phyloP scores from a whole-genome alignment of 2,888 invertebrate genomes.

The Timema cristinae region DNA sequence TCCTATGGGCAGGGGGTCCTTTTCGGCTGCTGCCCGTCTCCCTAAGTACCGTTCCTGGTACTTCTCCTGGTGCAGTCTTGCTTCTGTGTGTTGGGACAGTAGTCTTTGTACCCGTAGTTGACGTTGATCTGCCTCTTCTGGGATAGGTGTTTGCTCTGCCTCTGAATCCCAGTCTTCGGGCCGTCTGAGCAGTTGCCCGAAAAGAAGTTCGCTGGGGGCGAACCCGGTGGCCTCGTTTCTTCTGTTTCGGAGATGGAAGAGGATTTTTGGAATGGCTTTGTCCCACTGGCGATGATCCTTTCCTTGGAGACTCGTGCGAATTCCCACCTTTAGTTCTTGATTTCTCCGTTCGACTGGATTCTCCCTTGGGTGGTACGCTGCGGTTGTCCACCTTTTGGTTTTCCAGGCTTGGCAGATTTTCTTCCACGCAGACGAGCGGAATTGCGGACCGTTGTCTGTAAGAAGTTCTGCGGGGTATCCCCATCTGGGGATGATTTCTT shows the following conservation, averaged over 20 bases:
- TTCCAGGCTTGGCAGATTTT: not conserved
- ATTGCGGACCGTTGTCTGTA: not conserved
- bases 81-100: no score
- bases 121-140: no score
- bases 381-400: not conserved
- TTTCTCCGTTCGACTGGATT: not conserved
- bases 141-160: not conserved
- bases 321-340: not conserved
- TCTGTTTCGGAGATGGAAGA: not conserved
- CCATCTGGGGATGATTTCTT: not conserved
- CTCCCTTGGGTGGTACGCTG: not conserved
- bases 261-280: not conserved
- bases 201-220: not conserved
- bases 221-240: not conserved
- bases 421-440: not conserved
- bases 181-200: not conserved
- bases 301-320: not conserved
- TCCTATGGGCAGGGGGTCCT: no score
- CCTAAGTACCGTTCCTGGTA: no score
- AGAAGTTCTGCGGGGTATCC: not conserved
- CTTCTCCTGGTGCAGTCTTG: no score
- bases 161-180: not conserved
- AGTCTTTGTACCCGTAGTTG: no score
- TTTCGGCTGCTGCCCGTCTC: no score
- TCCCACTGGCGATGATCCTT: not conserved